Conservation (phyloP, 1,140 invertebrate species). For the Cataglyphis hispanica region DNA sequence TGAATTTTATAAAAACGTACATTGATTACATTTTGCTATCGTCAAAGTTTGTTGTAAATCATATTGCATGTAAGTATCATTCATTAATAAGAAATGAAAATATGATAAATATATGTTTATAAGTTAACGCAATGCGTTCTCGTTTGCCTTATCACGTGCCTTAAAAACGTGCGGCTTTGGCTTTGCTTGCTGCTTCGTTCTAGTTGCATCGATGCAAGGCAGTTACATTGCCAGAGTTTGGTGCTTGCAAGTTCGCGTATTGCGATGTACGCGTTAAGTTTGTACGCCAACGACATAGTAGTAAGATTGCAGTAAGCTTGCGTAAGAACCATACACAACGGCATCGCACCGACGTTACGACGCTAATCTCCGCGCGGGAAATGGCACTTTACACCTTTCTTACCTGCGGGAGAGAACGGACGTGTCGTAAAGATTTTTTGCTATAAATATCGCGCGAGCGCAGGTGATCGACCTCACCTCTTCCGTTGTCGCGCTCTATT, state of each 20-base stretch:
- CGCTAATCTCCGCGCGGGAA: slow-evolving; percentile 7
- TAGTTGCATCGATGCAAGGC: background rate
- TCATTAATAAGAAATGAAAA: slow-evolving; percentile 18
- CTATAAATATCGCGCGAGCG: slow-evolving; percentile 52
- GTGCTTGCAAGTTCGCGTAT: background rate
- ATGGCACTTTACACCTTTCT: slow-evolving; percentile 17
- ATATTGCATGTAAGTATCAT: background rate
- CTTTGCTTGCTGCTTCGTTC: background rate
- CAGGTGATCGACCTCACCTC: slow-evolving; percentile 40
- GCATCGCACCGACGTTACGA: background rate
- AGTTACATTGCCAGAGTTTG: background rate
- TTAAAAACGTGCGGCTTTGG: background rate
- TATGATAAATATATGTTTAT: background rate
- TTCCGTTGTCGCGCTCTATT: slow-evolving; percentile 52
- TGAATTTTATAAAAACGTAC: background rate
- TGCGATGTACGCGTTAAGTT: background rate
- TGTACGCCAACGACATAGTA: background rate
- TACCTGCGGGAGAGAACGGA: background rate
- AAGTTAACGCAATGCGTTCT: too few relatives aligned
- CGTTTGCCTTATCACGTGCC: background rate
- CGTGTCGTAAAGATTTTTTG: slow-evolving; percentile 48
- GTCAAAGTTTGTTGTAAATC: background rate
- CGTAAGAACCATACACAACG: background rate
- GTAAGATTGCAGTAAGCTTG: slow-evolving; percentile 13
- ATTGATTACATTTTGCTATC: background rate